Conservation (phyloP, 2,797 vertebrate genomes). For the Meriones psammophilus region DNA sequence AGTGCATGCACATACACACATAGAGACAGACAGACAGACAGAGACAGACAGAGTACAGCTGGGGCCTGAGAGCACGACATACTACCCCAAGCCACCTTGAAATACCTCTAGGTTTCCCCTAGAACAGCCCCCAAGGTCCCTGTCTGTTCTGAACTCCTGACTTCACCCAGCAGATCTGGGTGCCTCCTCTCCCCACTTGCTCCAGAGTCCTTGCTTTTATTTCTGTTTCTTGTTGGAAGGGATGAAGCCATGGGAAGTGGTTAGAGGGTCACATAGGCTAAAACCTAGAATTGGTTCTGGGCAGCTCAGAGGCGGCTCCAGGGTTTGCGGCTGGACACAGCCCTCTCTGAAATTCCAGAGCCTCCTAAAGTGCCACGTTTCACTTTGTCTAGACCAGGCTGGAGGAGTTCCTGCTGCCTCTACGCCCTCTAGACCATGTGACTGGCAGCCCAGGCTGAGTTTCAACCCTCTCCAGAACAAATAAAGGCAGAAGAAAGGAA, state of each 20-base stretch:
- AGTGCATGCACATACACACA: not conserved
- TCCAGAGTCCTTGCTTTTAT: not conserved
- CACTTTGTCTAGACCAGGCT: not conserved
- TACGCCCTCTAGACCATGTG: conserved; percentile 45
- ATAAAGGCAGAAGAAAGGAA: conserved; percentile 79
- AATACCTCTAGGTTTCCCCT: not conserved
- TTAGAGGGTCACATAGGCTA: not conserved
- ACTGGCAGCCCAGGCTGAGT: conserved; percentile 57
- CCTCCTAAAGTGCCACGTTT: conserved; percentile 72
- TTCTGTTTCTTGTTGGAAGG: conserved; percentile 14
- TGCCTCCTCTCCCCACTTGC: not conserved
- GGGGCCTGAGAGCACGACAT: not conserved
- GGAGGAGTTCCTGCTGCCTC: conserved; percentile 10
- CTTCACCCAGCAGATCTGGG: not conserved
- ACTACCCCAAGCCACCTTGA: not conserved
- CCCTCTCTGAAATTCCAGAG: not conserved
- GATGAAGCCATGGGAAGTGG: not conserved
- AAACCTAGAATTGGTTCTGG: not conserved
- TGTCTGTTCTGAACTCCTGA: not conserved
- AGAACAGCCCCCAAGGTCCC: not conserved
- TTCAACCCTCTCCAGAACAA: conserved; percentile 85
- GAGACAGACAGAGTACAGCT: not conserved
- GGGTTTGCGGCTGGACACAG: not conserved
- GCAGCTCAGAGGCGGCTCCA: not conserved
- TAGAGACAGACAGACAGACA: not conserved